Evolutionary conservation across 92 coral and sea anemone species (phyloP).

Genomic region (Bergia sp.): DNA sequence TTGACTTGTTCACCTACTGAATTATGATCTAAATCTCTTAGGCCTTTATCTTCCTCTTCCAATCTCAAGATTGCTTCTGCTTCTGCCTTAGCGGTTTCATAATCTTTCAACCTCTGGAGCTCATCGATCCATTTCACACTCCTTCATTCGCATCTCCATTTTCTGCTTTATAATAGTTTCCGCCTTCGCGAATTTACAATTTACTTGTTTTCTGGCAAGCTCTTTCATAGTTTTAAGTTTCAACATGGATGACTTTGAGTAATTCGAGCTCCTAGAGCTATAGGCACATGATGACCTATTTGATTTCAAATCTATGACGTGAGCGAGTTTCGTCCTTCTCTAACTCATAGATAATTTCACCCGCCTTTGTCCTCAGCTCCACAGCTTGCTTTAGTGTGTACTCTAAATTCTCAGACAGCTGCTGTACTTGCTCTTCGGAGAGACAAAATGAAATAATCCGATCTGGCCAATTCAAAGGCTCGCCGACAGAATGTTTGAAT

Average conservation of each 20-base stretch:
- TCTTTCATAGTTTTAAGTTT: conserved; percentile 6
- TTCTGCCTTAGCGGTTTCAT: conserved; percentile 56
- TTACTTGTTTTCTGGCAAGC: too few species aligned
- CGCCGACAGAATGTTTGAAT: not conserved
- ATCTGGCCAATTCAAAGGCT: conserved; percentile 22
- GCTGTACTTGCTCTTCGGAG: not conserved
- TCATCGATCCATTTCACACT: not conserved
- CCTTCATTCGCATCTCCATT: conserved; percentile 58
- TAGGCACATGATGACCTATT: too few species aligned
- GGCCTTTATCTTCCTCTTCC: conserved; percentile 32
- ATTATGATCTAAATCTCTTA: not conserved
- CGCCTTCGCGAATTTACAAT: too few species aligned
- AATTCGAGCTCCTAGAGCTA: too few species aligned
- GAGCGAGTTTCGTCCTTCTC: conserved; percentile 50
- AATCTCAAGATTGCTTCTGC: conserved; percentile 45
- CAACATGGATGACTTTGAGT: too few species aligned
- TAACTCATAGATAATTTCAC: conserved; percentile 49
- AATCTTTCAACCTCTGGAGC: conserved; percentile 43
- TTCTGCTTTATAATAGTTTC: too few species aligned
- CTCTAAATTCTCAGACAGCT: conserved; percentile 19
- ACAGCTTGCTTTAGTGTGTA: conserved; percentile 44
- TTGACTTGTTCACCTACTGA: not conserved
- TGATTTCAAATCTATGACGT: not conserved
- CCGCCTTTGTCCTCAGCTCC: conserved; percentile 48
- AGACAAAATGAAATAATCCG: conserved; percentile 18